phyloP scores from a whole-genome alignment of 2,888 invertebrate species.

The Odontothrips loti region DNA sequence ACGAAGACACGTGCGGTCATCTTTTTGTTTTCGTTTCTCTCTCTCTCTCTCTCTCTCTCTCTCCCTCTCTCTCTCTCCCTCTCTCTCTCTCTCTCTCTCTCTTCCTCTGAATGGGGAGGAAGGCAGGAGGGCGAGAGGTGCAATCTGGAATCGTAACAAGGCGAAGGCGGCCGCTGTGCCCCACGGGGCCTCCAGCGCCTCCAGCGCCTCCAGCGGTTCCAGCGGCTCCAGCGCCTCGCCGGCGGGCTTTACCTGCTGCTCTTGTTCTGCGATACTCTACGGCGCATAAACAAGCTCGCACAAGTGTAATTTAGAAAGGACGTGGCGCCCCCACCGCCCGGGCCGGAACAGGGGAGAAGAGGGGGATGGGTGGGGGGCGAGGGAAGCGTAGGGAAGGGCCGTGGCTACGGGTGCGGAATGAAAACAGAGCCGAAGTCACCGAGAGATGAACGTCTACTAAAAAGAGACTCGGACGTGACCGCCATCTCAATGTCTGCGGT shows the following conservation, averaged over 20 bases:
- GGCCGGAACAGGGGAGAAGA: neutral
- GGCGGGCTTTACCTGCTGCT: no score
- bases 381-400: neutral
- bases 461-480: slow-evolving; percentile 3
- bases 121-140: slow-evolving; percentile 15
- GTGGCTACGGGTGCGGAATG: slow-evolving; percentile 11
- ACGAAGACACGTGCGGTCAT: no score
- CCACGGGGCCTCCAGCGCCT: no score
- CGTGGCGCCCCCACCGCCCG: neutral
- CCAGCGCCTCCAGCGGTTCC: no score
- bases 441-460: slow-evolving; percentile 23
- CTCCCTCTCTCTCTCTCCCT: slow-evolving; percentile 1
- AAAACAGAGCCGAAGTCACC: slow-evolving; percentile 7
- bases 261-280: neutral
- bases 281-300: slow-evolving; percentile 14
- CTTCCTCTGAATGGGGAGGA: neutral
- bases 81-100: slow-evolving; percentile 15
- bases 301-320: slow-evolving; percentile 15
- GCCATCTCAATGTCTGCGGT: neutral
- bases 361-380: neutral
- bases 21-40: neutral
- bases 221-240: no score
- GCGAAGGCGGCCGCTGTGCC: no score
- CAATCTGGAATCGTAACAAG: neutral
- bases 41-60: neutral